Evolutionary conservation across 2,888 invertebrate genomes (phyloP).

Genomic region (Limnephilus marmoratus): DNA sequence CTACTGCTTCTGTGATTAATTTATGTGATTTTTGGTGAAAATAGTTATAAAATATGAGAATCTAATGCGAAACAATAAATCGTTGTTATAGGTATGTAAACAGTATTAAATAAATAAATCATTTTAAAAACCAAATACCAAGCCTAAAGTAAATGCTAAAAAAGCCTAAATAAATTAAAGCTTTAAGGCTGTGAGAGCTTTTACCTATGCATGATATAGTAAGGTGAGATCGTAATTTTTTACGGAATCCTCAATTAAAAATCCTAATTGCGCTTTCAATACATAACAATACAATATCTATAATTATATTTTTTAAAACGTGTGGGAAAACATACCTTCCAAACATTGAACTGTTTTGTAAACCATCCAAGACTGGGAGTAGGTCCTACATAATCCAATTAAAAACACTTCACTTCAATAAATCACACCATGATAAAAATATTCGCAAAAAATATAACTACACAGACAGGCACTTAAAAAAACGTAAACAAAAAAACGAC

Average conservation of each 20-base stretch:
- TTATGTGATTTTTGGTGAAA: too few relatives aligned
- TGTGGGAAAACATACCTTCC: not conserved
- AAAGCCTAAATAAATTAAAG: too few relatives aligned
- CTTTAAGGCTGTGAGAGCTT: not conserved
- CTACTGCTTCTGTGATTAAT: too few relatives aligned
- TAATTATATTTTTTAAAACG: too few relatives aligned
- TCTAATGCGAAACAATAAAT: not conserved
- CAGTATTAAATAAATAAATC: too few relatives aligned
- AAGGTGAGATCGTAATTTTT: not conserved
- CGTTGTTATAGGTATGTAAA: too few relatives aligned
- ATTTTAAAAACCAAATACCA: too few relatives aligned
- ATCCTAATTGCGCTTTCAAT: not conserved
- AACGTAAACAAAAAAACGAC: conserved; percentile 28
- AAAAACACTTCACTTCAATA: conserved; percentile 22
- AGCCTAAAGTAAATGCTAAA: too few relatives aligned
- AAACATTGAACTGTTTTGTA: not conserved
- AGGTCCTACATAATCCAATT: not conserved
- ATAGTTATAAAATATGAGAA: not conserved
- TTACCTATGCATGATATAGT: not conserved
- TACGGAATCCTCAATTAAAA: not conserved
- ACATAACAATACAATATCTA: not conserved
- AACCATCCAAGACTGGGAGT: not conserved
- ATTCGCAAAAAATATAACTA: conserved; percentile 4
- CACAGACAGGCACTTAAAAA: not conserved
- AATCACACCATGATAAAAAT: not conserved